Evolutionary conservation across 2,888 invertebrate genomes (phyloP), one percentile per base, ranked within the genome.

Genomic region (Linnaemya tessellans): DNA sequence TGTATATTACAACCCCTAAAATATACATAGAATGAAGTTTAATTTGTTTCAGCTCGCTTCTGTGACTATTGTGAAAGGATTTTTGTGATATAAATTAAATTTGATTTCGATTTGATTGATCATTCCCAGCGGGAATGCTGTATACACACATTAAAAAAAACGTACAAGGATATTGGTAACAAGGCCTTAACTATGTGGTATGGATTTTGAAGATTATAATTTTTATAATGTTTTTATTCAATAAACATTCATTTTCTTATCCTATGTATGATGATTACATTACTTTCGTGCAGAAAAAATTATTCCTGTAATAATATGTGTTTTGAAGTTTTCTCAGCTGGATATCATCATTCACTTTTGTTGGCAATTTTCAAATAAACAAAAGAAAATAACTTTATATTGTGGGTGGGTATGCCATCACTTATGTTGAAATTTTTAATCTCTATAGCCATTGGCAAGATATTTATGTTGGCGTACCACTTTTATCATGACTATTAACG

Each of bases 21-120:
- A 8, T 56, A 15, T 9, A 46, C 30, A 67, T 25, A 25, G 51
- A 73, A 25, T 68, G 68, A 18, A 58, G 65, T 74, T 68, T 71
- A 71, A 86, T 81, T 81, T 78, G 35, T 74, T 65, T 78, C 25
- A 68, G 46, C 41, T 78, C 56, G 25, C 75, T 73, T 78, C 13
- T 54, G 13, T 38, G 41, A 56, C 58, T 77, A 51, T 70, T 77
- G 80, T 62, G 75, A 86, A 86, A 85, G 87, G 84, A 85, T 74
- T 84, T 81, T 67, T 84, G 46, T 75, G 82, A 79, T 78, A 87
- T 80, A 87, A 86, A 87, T 87, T 86, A 86, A 87, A 87, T 87
- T 87, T 87, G 87, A 87, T 88, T 87, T 90, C 89, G 90, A 90
- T 89, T 91, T 92, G 92, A 92, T 92, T 92, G 92, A 92, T 92